Evolutionary conservation across 2,113 vertebrate genomes (phyloP).

Genomic region (Catagonus wagneri): DNA sequence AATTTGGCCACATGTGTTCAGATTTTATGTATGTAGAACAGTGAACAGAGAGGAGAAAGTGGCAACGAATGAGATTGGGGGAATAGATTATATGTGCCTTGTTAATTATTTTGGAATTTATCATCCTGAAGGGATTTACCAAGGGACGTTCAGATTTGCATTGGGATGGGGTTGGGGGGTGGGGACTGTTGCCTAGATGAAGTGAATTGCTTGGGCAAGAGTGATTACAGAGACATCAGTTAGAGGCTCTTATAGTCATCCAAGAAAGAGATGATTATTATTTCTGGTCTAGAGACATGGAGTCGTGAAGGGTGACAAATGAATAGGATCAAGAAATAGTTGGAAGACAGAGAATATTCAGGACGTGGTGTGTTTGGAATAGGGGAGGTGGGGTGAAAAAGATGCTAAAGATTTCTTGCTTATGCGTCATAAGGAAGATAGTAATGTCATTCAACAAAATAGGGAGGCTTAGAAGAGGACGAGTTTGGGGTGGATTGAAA

Average conservation of each 20-base stretch:
- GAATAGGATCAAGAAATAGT: slow-evolving; percentile 24
- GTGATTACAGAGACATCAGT: background rate
- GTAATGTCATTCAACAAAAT: background rate
- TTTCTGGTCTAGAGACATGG: background rate
- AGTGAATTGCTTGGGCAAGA: background rate
- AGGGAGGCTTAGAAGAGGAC: slow-evolving; percentile 1
- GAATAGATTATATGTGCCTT: background rate
- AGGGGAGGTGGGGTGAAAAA: background rate
- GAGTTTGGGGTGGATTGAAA: slow-evolving; percentile 6
- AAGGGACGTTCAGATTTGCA: background rate
- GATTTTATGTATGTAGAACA: background rate
- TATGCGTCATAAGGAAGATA: background rate
- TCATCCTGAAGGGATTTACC: background rate
- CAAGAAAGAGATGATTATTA: background rate
- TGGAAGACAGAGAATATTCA: slow-evolving; percentile 4
- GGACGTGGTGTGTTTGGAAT: background rate
- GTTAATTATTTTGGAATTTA: slow-evolving; percentile 34
- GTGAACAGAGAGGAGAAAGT: background rate
- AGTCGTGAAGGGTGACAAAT: background rate
- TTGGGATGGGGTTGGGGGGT: background rate
- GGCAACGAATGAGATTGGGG: background rate
- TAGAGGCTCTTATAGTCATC: background rate
- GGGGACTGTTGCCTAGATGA: background rate
- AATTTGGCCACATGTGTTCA: background rate
- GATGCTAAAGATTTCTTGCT: slow-evolving; percentile 36